Evolutionary conservation across 2,113 vertebrate species (phyloP).

Genomic region (Oxyruncus cristatus): DNA sequence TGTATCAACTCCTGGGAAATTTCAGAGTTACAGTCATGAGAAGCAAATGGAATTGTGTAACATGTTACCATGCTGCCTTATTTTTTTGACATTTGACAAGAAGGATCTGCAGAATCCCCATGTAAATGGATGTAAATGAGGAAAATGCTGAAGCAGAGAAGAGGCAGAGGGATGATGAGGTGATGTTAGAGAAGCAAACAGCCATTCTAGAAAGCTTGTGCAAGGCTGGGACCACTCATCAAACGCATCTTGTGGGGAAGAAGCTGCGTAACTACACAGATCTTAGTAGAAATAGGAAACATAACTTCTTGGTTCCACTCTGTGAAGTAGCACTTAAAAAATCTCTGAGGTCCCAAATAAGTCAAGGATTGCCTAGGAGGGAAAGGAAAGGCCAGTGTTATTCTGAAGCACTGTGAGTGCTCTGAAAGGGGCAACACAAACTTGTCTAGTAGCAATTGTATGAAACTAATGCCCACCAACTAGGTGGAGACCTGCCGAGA

Average conservation of each 20-base stretch:
- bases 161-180: neutral
- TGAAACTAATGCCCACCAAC: neutral
- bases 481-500: neutral
- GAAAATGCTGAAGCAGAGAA: neutral
- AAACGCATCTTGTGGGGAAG: neutral
- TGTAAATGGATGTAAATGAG: neutral
- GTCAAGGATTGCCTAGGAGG: neutral
- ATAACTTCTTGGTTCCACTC: neutral
- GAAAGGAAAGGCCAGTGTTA: neutral
- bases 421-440: neutral
- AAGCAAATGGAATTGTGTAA: neutral
- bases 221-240: neutral
- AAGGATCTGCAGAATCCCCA: neutral
- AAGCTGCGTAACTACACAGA: neutral
- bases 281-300: neutral
- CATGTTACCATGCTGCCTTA: neutral
- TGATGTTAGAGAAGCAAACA: neutral
- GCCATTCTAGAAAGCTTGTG: neutral
- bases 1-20: neutral
- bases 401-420: neutral
- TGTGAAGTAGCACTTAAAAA: neutral
- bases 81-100: neutral
- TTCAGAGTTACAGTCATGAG: neutral
- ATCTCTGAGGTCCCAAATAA: neutral
- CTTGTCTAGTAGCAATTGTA: neutral